Evolutionary conservation across 1,140 invertebrate species (phyloP).

Genomic region (Nylanderia fulva): DNA sequence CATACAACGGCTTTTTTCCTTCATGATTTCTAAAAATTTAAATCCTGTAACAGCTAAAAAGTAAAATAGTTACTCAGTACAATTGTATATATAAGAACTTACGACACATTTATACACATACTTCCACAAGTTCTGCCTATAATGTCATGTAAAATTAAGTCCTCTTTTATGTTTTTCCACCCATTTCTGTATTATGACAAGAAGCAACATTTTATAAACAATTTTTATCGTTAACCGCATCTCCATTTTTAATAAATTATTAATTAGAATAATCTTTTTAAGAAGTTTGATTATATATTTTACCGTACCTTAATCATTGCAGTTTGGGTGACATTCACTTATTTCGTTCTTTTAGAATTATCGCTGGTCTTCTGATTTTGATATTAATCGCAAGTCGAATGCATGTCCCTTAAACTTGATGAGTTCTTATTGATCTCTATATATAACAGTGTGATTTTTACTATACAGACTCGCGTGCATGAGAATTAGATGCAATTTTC

Average conservation of each 20-base stretch:
- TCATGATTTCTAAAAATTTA: conserved; percentile 72
- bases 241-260: conserved; percentile 70
- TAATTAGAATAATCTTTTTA: not conserved
- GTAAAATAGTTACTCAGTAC: not conserved
- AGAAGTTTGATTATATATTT: not conserved
- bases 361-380: not conserved
- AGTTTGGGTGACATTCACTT: not conserved
- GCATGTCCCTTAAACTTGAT: not conserved
- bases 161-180: conserved; percentile 77
- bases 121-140: conserved; percentile 75
- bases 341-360: not conserved
- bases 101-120: conserved; percentile 56
- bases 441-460: no score
- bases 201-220: conserved; percentile 77
- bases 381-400: not conserved
- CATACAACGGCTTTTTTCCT: conserved; percentile 93
- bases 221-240: conserved; percentile 83
- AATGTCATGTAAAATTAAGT: conserved; percentile 78
- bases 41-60: conserved; percentile 70
- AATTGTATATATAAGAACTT: no score
- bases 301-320: not conserved
- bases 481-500: conserved; percentile 93
- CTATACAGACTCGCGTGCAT: conserved; percentile 66
- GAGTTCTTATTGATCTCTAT: no score
- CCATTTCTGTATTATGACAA: conserved; percentile 74